Conservation (phyloP, 1,140 invertebrate species). For the Cardiocondyla obscurior region DNA sequence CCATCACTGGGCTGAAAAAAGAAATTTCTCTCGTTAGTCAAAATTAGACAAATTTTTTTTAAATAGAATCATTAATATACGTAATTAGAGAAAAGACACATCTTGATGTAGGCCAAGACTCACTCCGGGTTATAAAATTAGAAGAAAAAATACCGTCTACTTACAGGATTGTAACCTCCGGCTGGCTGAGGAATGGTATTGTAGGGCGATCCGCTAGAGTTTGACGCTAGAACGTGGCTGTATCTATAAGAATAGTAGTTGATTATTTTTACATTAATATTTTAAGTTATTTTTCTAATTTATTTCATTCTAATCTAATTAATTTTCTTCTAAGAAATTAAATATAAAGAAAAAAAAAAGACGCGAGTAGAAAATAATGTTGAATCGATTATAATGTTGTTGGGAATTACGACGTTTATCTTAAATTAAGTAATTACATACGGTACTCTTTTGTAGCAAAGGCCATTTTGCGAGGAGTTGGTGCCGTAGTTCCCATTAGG, state of each 20-base stretch:
- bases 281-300: no score
- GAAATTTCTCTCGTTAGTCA: not conserved
- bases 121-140: no score
- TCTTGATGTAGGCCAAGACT: no score
- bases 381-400: not conserved
- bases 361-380: not conserved
- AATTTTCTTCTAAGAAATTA: not conserved
- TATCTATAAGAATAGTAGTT: slow-evolving; percentile 58
- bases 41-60: no score
- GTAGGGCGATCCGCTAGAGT: slow-evolving; percentile 49
- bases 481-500: not conserved
- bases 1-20: slow-evolving; percentile 41
- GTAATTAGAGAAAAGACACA: no score
- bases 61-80: no score
- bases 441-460: slow-evolving; percentile 79
- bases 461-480: slow-evolving; percentile 70
- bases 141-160: no score
- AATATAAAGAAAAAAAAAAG: not conserved
- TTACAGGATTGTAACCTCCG: slow-evolving; percentile 31
- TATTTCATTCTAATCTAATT: no score
- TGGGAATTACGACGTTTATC: not conserved
- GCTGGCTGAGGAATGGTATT: slow-evolving; percentile 60
- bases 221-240: slow-evolving; percentile 51
- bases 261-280: not conserved
- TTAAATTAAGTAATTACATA: slow-evolving; percentile 66